Percentiles rank a stretch among this genome's conserved stretches.
Conservation (phyloP, 2,888 invertebrate genomes). For the Heteromurus nitidus region DNA sequence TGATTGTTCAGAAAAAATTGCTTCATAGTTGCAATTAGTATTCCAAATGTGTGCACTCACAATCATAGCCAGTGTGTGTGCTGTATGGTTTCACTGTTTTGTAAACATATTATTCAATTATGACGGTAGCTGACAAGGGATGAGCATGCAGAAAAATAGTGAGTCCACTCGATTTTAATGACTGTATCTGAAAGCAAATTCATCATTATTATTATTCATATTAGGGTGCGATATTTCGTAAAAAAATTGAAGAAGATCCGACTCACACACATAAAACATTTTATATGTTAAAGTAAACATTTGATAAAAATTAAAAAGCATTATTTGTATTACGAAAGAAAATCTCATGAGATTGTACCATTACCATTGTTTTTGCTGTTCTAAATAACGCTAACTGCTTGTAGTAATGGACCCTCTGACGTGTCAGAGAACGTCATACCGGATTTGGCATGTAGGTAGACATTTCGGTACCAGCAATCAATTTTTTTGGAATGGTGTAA, state of each 20-base stretch:
- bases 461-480: too few relatives aligned
- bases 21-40: conserved; percentile 48
- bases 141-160: background rate
- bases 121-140: background rate
- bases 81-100: background rate
- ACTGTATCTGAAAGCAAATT: conserved; percentile 16
- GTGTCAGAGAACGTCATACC: too few relatives aligned
- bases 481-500: too few relatives aligned
- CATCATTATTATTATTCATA: conserved; percentile 35
- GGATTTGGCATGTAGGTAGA: too few relatives aligned
- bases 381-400: too few relatives aligned
- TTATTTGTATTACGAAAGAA: background rate
- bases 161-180: background rate
- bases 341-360: background rate
- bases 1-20: conserved; percentile 31
- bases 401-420: too few relatives aligned
- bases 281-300: conserved; percentile 21
- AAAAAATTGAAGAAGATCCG: conserved; percentile 31
- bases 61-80: background rate
- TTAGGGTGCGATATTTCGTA: conserved; percentile 34
- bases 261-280: background rate
- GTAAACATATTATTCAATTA: conserved; percentile 9
- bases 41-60: conserved; percentile 35
- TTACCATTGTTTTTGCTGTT: too few relatives aligned
- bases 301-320: conserved; percentile 1